phyloP scores from a whole-genome alignment of 2,888 invertebrate species.

The Pardosa pseudoannulata region DNA sequence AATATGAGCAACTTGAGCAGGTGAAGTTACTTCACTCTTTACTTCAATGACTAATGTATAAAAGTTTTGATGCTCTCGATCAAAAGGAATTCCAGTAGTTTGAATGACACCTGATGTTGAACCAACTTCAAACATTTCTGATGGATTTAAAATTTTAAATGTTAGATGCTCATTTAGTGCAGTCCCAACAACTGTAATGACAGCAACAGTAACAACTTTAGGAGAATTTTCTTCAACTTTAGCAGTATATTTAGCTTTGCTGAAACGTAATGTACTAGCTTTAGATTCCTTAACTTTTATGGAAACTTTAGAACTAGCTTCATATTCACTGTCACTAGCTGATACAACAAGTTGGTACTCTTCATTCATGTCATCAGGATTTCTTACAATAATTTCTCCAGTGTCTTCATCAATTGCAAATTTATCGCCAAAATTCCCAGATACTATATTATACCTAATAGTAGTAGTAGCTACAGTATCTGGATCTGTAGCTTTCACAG shows the following conservation, averaged over 20 bases:
- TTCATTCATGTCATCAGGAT: conserved; percentile 70
- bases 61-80: conserved; percentile 88
- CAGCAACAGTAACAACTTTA: conserved; percentile 86
- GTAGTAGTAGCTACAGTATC: conserved; percentile 85
- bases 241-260: conserved; percentile 87
- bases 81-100: conserved; percentile 86
- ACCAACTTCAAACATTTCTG: conserved; percentile 90
- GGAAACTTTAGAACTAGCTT: conserved; percentile 84
- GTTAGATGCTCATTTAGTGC: conserved; percentile 91
- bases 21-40: conserved; percentile 51
- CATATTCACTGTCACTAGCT: conserved; percentile 81
- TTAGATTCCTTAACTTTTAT: conserved; percentile 83
- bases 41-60: conserved; percentile 91
- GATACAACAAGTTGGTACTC: conserved; percentile 73
- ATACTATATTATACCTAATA: conserved; percentile 86
- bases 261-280: conserved; percentile 87
- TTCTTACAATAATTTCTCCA: conserved; percentile 71
- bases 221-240: conserved; percentile 91
- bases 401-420: conserved; percentile 73
- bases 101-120: conserved; percentile 93
- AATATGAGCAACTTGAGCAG: conserved; percentile 85
- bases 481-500: conserved; percentile 84
- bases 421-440: conserved; percentile 77
- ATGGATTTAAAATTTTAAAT: conserved; percentile 91
- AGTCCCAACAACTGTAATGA: conserved; percentile 91